A percentile compares a stretch with the other conserved stretches of the same genome.
These are phyloP conservation scores for Zele albiditarsus DNA, from an alignment of 2,888 invertebrate species.

Conservation along the genomic window DNA sequence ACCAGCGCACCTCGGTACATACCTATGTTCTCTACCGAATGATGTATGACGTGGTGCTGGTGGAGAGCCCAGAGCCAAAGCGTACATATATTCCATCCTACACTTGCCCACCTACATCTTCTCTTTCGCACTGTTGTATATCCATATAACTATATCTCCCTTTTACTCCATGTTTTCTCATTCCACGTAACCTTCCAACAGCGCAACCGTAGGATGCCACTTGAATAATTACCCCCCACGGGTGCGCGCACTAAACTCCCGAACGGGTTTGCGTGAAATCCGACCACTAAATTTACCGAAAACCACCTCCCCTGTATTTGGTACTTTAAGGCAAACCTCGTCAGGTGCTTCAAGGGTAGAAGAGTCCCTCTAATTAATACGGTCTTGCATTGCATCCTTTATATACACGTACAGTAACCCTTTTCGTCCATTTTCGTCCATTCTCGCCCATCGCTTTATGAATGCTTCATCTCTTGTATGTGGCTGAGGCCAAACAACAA, in stretches of 20 bases:
- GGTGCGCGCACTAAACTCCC: constrained; percentile 57
- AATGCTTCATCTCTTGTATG: neutral
- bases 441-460: too few species aligned
- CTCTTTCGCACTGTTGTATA: constrained; percentile 50
- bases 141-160: constrained; percentile 32
- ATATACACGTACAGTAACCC: neutral
- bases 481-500: constrained; percentile 3
- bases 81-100: neutral
- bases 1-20: neutral
- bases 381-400: constrained; percentile 40
- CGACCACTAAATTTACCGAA: constrained; percentile 65
- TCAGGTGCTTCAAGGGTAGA: constrained; percentile 63
- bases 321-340: constrained; percentile 64
- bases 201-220: constrained; percentile 64
- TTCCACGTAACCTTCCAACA: constrained; percentile 20
- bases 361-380: constrained; percentile 65
- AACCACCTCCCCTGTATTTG: constrained; percentile 54
- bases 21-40: constrained; percentile 55
- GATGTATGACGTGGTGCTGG: constrained; percentile 66
- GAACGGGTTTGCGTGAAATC: constrained; percentile 63
- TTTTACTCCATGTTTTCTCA: neutral
- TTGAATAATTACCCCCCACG: constrained; percentile 71
- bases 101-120: constrained; percentile 13
- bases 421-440: neutral
- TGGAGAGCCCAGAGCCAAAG: constrained; percentile 54